Base-by-base conservation (phyloP, 1,140 invertebrate genomes). In the Drosophila burlai region DNA sequence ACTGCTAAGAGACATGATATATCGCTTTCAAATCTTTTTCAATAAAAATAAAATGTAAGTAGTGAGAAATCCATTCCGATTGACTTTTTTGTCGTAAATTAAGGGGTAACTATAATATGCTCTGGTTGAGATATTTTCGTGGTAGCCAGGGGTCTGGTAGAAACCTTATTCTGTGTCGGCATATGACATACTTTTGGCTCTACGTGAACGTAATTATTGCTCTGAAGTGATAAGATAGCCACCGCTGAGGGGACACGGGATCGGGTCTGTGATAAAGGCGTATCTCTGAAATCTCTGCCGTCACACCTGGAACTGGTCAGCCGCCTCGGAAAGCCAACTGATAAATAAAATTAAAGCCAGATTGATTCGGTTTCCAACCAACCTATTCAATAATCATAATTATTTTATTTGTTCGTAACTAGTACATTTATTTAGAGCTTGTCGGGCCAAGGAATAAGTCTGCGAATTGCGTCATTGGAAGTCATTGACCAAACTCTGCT, bases 1-100 rank as follows among this genome's bases (percentile, higher is more conserved):
- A 52, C 43, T 18, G 54, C 71, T 49, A 59, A 49, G 46, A 50
- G 50, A 79, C 45, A 50, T 45, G 49, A 83, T 76, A 83, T 76
- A 69, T 65, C 61, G 73, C 76, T 69, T 87, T 76, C 42, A 69
- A 86, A 63, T 58, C 83, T 65, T 85, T 85, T 84, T 85, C 78
- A 85, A 87, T 87, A 86, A 80, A 86, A 87, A 36, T 66, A 63
- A 85, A 75, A 62, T 42, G 40, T 62, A 80, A 60, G 59, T 46
- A 64, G 50, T 55, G 40, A 52, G n/a, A 58, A 47, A 50, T 47
- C n/a, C 18, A 49, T 9, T 38, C 24, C 6, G 16, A n/a, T 4
- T 50, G 15, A 21, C 36, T 29, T 43, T 29, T 49, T 69, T 21
- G 34, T 34, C 15, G 31, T 26, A 24, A 16, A 16, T 38, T 11